Conservation (phyloP, 2,113 vertebrate species). For the Trichechus manatus region DNA sequence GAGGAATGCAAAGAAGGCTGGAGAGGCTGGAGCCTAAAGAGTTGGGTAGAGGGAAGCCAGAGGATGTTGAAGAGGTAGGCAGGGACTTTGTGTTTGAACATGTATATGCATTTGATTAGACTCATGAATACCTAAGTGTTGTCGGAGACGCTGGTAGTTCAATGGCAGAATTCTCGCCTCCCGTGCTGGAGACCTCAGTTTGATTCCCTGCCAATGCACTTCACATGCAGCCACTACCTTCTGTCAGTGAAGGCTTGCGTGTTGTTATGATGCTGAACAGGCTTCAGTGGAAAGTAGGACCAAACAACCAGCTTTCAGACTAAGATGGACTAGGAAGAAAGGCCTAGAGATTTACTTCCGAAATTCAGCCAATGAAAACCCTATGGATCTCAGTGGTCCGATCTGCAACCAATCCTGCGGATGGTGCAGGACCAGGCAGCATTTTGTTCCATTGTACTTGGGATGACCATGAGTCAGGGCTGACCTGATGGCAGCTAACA, state of each 20-base stretch:
- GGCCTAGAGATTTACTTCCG: not conserved
- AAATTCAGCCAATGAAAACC: not conserved
- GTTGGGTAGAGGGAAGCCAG: too few relatives aligned
- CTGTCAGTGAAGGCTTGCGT: not conserved
- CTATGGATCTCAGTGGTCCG: not conserved
- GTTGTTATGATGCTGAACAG: not conserved
- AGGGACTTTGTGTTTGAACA: not conserved
- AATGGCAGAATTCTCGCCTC: not conserved
- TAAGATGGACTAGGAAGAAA: not conserved
- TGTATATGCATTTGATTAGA: not conserved
- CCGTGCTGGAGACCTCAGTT: not conserved
- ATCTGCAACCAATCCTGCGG: not conserved
- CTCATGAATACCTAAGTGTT: not conserved
- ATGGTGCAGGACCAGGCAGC: not conserved
- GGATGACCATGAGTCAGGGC: not conserved
- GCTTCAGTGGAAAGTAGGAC: not conserved
- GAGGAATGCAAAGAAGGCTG: not conserved
- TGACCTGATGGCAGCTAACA: not conserved
- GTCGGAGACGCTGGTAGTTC: not conserved
- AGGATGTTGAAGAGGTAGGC: not conserved
- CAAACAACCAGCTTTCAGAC: not conserved
- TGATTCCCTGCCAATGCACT: not conserved
- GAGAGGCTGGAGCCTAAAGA: not conserved
- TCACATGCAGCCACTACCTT: not conserved
- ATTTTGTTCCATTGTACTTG: not conserved